Evolutionary conservation across 2,888 invertebrate species (phyloP).

Genomic region (Drosophila birchii): DNA sequence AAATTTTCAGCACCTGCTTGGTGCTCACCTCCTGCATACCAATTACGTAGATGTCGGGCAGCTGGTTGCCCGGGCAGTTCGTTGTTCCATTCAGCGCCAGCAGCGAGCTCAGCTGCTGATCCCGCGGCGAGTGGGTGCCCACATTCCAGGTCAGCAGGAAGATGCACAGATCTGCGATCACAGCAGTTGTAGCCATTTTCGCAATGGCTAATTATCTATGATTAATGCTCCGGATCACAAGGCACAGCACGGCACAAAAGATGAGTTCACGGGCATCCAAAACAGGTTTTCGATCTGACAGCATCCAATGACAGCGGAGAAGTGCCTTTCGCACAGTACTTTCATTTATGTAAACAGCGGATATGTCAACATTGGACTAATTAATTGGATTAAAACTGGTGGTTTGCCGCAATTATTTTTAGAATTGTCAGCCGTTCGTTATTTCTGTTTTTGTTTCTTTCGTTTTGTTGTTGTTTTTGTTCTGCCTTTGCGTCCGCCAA

Average conservation of each 20-base stretch:
- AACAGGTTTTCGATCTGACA: conserved; percentile 42
- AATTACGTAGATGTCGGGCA: conserved; percentile 94
- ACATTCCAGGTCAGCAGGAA: conserved; percentile 97
- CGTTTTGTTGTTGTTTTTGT: not conserved
- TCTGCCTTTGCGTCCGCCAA: not conserved
- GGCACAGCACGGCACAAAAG: conserved; percentile 9
- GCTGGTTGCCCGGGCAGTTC: conserved; percentile 87
- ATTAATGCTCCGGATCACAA: conserved; percentile 55
- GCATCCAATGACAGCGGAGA: conserved; percentile 15
- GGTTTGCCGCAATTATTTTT: conserved; percentile 52
- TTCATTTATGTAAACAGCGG: conserved; percentile 9
- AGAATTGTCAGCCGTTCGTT: conserved; percentile 26
- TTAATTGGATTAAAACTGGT: conserved; percentile 54
- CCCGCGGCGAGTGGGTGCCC: conserved; percentile 90
- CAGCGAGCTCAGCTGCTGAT: conserved; percentile 88
- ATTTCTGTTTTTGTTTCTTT: conserved; percentile 21
- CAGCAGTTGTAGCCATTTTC: conserved; percentile 56
- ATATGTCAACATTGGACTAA: conserved; percentile 9
- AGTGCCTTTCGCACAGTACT: not conserved
- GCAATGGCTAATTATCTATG: conserved; percentile 39
- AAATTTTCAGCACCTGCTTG: conserved; percentile 91
- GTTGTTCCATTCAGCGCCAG: conserved; percentile 87
- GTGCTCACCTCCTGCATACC: conserved; percentile 96
- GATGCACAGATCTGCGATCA: conserved; percentile 85
- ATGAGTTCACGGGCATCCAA: conserved; percentile 45